phyloP scores from a whole-genome alignment of 1,140 invertebrate genomes.

The Augochlora pura region DNA sequence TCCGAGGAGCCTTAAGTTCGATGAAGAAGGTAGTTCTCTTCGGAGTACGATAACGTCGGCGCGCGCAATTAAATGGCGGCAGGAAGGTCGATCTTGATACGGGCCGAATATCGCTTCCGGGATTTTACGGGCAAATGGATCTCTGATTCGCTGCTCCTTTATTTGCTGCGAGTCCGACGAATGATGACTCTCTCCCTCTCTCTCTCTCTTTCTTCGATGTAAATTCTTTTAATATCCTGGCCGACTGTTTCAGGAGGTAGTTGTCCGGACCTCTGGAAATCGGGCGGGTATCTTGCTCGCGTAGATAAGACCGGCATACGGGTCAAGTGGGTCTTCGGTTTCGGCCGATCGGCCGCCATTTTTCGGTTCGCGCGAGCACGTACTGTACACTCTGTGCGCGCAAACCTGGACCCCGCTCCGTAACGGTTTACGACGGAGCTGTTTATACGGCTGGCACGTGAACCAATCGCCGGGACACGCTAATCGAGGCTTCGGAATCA shows the following conservation, averaged over 20 bases:
- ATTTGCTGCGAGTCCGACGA: not conserved
- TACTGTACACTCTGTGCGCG: not conserved
- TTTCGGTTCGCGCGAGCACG: conserved; percentile 6
- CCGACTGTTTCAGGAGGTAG: conserved; percentile 27
- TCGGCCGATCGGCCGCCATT: not conserved
- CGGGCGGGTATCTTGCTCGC: conserved; percentile 2
- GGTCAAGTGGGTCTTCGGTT: not conserved
- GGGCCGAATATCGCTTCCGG: not conserved
- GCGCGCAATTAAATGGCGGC: not conserved
- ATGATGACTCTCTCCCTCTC: not conserved
- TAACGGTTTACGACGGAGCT: not conserved
- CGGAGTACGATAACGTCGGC: not conserved
- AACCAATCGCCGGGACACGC: not conserved
- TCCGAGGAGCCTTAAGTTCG: too few relatives aligned
- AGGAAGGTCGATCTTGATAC: not conserved
- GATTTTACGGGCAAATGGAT: not conserved
- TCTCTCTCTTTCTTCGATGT: not conserved
- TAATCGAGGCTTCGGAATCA: not conserved
- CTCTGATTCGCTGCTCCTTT: not conserved
- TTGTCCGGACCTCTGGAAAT: not conserved
- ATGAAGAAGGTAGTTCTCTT: too few relatives aligned
- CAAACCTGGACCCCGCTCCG: not conserved
- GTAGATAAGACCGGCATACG: conserved; percentile 4
- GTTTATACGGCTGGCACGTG: conserved; percentile 7
- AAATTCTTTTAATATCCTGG: conserved; percentile 33